These are phyloP conservation scores for Bubo blakistoni DNA, from an alignment of 2,113 vertebrate species.

Conservation along the genomic window DNA sequence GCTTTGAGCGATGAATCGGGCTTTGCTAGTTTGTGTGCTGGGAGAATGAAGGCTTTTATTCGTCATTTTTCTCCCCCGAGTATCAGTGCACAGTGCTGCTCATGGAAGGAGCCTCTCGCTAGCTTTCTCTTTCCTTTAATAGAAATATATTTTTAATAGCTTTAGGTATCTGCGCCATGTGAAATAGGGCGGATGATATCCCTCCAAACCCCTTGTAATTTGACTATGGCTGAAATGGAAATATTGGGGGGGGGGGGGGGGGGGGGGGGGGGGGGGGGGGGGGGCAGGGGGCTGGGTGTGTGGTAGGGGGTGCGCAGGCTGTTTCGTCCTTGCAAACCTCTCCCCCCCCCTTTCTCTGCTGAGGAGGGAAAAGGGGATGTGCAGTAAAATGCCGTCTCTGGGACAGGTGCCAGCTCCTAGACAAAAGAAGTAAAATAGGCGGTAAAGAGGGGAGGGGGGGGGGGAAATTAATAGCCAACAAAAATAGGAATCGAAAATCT, in stretches of 20 bases:
- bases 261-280: not conserved
- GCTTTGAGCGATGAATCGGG: conserved; percentile 1
- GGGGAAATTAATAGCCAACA: conserved; percentile 39
- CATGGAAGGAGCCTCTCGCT: not conserved
- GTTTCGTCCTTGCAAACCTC: not conserved
- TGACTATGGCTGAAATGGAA: conserved; percentile 18
- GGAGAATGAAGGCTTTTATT: not conserved
- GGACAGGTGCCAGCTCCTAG: conserved; percentile 83
- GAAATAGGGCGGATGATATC: conserved; percentile 1
- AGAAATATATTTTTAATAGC: not conserved
- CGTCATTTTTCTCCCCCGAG: not conserved
- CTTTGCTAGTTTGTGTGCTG: conserved; percentile 3
- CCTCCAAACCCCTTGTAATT: conserved; percentile 11
- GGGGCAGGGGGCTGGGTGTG: not conserved
- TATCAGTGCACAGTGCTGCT: not conserved
- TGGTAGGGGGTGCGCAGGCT: not conserved
- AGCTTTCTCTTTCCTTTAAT: conserved; percentile 17
- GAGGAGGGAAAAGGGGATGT: conserved; percentile 73
- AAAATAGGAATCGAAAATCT: conserved; percentile 27
- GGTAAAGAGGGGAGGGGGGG: conserved; percentile 46
- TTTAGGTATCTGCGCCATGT: not conserved
- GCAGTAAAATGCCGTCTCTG: conserved; percentile 74
- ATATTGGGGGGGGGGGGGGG: conserved; percentile 17
- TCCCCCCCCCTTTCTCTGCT: conserved; percentile 40
- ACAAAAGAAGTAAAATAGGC: conserved; percentile 83